A percentile compares a stretch with the other conserved stretches of the same genome.
phyloP scores from a whole-genome alignment of 1,140 invertebrate genomes.

The Sesamia nonagrioides region DNA sequence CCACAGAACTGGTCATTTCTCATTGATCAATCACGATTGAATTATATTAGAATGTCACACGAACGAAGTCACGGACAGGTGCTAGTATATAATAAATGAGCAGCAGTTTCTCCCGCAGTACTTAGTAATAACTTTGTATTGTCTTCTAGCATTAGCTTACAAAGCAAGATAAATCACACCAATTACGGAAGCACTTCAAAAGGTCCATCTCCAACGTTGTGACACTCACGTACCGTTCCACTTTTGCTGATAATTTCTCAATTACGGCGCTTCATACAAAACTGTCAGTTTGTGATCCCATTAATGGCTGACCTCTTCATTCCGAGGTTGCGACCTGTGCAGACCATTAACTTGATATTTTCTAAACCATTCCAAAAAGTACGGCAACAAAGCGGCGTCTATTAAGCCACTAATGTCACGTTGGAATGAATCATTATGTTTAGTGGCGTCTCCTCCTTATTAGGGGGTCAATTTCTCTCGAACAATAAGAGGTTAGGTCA shows the following conservation, averaged over 20 bases:
- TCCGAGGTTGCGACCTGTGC: neutral
- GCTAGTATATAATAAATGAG: neutral
- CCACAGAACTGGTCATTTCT: no score
- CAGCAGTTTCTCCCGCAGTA: neutral
- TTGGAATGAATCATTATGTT: conserved; percentile 53
- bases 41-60: no score
- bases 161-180: conserved; percentile 12
- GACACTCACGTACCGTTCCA: conserved; percentile 39
- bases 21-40: no score
- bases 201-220: neutral
- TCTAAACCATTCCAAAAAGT: conserved; percentile 37
- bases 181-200: conserved; percentile 36
- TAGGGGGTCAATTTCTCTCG: conserved; percentile 49
- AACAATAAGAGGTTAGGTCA: conserved; percentile 45
- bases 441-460: conserved; percentile 47
- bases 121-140: conserved; percentile 5
- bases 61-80: no score
- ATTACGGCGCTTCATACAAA: conserved; percentile 27
- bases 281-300: conserved; percentile 38
- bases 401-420: conserved; percentile 37
- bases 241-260: neutral
- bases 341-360: conserved; percentile 44
- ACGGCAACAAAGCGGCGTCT: conserved; percentile 45
- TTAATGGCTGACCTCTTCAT: conserved; percentile 21
- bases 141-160: neutral